Conservation (phyloP, 2,113 vertebrate genomes). For the Cebidichthys violaceus region DNA sequence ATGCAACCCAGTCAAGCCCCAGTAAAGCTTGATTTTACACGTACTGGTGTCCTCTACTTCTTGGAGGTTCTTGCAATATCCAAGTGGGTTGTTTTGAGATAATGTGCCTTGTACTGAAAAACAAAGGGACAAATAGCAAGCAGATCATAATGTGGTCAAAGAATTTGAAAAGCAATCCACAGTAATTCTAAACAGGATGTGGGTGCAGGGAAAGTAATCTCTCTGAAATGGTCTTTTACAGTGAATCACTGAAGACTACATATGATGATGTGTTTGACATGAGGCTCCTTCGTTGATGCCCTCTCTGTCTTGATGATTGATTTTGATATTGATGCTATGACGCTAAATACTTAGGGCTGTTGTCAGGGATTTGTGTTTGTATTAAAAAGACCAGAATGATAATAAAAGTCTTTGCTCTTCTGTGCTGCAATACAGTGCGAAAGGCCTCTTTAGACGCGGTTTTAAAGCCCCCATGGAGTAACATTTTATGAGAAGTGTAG, state of each 20-base stretch:
- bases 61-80: neutral
- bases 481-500: constrained; percentile 35
- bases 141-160: neutral
- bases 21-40: neutral
- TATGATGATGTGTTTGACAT: neutral
- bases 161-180: neutral
- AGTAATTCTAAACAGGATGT: neutral
- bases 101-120: neutral
- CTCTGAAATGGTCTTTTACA: constrained; percentile 1
- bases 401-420: constrained; percentile 16
- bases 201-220: neutral
- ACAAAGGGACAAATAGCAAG: neutral
- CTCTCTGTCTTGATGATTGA: constrained; percentile 3
- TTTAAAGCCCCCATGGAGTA: constrained; percentile 40
- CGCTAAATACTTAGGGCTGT: constrained; percentile 8
- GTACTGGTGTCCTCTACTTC: neutral
- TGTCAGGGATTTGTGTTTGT: constrained; percentile 29
- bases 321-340: constrained; percentile 7
- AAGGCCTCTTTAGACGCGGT: constrained; percentile 27
- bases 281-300: constrained; percentile 5
- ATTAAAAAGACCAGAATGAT: constrained; percentile 18
- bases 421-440: constrained; percentile 18
- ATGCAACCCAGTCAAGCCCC: neutral
- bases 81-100: constrained; percentile 1
- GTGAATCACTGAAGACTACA: neutral